Evolutionary conservation across 2,797 vertebrate genomes (phyloP).

Genomic region (Betta splendens): DNA sequence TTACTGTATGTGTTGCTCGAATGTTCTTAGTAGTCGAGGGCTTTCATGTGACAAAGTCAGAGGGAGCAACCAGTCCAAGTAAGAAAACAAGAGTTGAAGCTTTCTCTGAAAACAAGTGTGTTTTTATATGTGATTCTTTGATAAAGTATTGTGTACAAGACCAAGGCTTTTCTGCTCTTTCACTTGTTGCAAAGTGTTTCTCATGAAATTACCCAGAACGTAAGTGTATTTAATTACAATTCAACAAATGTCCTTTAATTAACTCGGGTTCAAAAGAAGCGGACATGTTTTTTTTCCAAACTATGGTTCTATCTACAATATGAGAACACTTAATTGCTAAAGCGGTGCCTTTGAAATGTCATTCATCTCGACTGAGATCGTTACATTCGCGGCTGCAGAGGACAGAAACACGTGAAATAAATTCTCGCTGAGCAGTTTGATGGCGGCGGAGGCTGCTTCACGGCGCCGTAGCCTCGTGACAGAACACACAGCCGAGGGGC

Average conservation of each 20-base stretch:
- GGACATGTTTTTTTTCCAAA: constrained; percentile 35
- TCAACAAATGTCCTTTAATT: constrained; percentile 62
- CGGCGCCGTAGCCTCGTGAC: constrained; percentile 27
- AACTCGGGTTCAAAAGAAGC: constrained; percentile 59
- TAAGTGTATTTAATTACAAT: constrained; percentile 61
- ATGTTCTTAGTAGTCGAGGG: constrained; percentile 62
- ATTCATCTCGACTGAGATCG: constrained; percentile 45
- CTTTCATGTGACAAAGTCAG: constrained; percentile 46
- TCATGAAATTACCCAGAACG: constrained; percentile 49
- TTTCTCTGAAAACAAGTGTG: constrained; percentile 56
- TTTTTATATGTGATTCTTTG: constrained; percentile 83
- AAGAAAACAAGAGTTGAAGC: constrained; percentile 47
- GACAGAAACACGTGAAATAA: constrained; percentile 28
- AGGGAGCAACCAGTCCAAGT: constrained; percentile 40
- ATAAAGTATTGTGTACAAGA: constrained; percentile 82
- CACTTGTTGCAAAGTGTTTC: constrained; percentile 40
- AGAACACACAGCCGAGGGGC: constrained; percentile 38
- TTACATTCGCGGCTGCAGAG: constrained; percentile 26
- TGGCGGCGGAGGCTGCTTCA: constrained; percentile 32
- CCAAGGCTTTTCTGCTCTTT: constrained; percentile 61
- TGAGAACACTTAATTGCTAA: constrained; percentile 54
- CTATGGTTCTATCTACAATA: constrained; percentile 53
- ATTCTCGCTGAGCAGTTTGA: constrained; percentile 40
- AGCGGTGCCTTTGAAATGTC: constrained; percentile 49
- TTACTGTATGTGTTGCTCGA: constrained; percentile 72